Conservation (phyloP, 2,888 invertebrate species). For the Stratiomys singularior region DNA sequence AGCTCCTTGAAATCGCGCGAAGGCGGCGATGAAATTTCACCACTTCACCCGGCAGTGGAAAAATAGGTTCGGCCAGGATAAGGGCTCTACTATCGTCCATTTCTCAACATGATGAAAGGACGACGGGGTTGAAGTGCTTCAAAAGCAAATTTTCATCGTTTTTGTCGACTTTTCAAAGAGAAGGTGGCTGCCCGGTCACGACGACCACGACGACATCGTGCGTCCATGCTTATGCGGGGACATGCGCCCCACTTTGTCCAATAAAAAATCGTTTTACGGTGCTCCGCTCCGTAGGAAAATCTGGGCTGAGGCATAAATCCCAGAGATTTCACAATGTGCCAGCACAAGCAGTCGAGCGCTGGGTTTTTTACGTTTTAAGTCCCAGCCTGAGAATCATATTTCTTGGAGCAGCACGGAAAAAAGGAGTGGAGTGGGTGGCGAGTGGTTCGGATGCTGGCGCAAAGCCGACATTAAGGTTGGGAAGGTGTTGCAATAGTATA, state of each 20-base stretch:
- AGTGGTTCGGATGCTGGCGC: neutral
- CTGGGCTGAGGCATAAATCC: slow-evolving; percentile 56
- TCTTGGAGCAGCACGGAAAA: slow-evolving; percentile 10
- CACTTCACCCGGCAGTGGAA: slow-evolving; percentile 1
- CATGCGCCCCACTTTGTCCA: slow-evolving; percentile 59
- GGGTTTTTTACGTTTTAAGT: slow-evolving; percentile 52
- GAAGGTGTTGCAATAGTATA: slow-evolving; percentile 19
- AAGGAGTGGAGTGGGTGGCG: neutral
- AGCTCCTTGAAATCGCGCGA: neutral
- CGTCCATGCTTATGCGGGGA: slow-evolving; percentile 54
- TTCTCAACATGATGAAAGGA: neutral
- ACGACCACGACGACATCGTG: slow-evolving; percentile 39
- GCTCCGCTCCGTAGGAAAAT: slow-evolving; percentile 58
- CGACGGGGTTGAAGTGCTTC: slow-evolving; percentile 21
- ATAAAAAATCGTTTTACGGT: slow-evolving; percentile 58
- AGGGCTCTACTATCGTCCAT: slow-evolving; percentile 20
- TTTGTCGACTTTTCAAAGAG: slow-evolving; percentile 18
- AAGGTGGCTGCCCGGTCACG: slow-evolving; percentile 28
- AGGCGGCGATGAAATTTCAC: slow-evolving; percentile 29
- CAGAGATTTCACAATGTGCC: slow-evolving; percentile 25
- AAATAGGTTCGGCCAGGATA: slow-evolving; percentile 1
- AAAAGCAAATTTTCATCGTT: slow-evolving; percentile 39
- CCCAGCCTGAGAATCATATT: slow-evolving; percentile 50
- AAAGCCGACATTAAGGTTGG: neutral
- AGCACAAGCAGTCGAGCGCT: neutral